These are phyloP conservation scores for Aphelenchoides besseyi DNA, from an alignment of 1,140 invertebrate genomes.

Conservation along the genomic window DNA sequence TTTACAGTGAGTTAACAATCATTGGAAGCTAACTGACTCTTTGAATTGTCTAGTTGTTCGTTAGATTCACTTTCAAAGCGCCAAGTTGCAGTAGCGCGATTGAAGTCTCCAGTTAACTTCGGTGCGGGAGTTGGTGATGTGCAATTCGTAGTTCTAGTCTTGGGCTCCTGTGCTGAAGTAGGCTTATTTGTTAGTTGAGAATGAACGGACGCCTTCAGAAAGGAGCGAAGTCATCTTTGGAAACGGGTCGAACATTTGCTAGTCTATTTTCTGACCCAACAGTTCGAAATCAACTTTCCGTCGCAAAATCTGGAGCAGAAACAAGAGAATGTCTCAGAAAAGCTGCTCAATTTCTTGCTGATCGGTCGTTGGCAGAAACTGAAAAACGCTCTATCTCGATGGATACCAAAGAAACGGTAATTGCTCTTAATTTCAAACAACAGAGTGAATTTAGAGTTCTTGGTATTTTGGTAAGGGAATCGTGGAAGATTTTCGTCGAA, in stretches of 20 bases:
- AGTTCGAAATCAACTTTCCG: slow-evolving; percentile 34
- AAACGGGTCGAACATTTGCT: slow-evolving; percentile 55
- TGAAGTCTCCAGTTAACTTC: slow-evolving; percentile 69
- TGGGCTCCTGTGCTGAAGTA: slow-evolving; percentile 70
- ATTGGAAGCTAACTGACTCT: neutral
- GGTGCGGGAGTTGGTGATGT: slow-evolving; percentile 69
- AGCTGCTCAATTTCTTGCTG: slow-evolving; percentile 66
- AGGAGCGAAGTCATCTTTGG: slow-evolving; percentile 52
- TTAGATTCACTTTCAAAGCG: slow-evolving; percentile 40
- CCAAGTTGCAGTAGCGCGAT: slow-evolving; percentile 68
- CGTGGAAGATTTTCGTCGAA: slow-evolving; percentile 36
- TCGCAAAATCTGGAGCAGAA: slow-evolving; percentile 63
- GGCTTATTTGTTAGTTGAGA: slow-evolving; percentile 27
- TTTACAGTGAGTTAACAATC: slow-evolving; percentile 24
- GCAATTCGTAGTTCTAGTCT: slow-evolving; percentile 68
- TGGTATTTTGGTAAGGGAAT: slow-evolving; percentile 37
- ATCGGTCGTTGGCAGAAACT: slow-evolving; percentile 62
- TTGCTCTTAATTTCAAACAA: slow-evolving; percentile 22
- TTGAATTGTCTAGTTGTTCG: slow-evolving; percentile 22
- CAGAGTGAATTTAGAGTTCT: neutral
- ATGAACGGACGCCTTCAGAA: slow-evolving; percentile 43
- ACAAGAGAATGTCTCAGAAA: slow-evolving; percentile 65
- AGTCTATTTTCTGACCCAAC: slow-evolving; percentile 47
- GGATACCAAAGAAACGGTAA: slow-evolving; percentile 21
- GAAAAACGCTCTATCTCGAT: slow-evolving; percentile 31